Conservation (phyloP, 2,888 invertebrate genomes). For the Drosophila paucipuncta region DNA sequence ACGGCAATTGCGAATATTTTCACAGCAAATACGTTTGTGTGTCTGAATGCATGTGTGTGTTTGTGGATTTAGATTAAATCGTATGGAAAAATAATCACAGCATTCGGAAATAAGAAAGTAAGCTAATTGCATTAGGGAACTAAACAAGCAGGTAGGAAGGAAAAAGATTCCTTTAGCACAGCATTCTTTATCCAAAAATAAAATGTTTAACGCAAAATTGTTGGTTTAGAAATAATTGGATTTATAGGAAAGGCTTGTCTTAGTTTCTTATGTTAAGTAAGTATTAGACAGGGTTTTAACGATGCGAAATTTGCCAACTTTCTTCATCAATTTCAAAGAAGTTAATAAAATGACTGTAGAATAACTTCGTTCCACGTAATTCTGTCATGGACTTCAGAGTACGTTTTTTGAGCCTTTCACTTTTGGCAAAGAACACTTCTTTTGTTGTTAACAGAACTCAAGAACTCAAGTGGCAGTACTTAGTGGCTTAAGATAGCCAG, state of each 20-base stretch:
- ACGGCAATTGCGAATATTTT: conserved; percentile 39
- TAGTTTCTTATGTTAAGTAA: not conserved
- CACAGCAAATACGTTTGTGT: not conserved
- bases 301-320: not conserved
- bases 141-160: not conserved
- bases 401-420: conserved; percentile 27
- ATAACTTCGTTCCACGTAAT: not conserved
- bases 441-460: not conserved
- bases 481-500: conserved; percentile 47
- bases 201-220: too few relatives aligned
- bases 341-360: not conserved
- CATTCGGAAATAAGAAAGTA: conserved; percentile 1
- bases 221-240: not conserved
- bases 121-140: not conserved
- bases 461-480: conserved; percentile 32
- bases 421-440: conserved; percentile 5
- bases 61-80: not conserved
- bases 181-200: not conserved
- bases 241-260: not conserved
- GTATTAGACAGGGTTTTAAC: not conserved
- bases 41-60: not conserved
- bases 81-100: conserved; percentile 1
- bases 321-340: not conserved
- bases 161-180: too few relatives aligned
- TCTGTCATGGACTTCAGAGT: not conserved